Evolutionary conservation across 64 coral and sea anemone genomes (phyloP).

Genomic region (Pocillopora damicornis): DNA sequence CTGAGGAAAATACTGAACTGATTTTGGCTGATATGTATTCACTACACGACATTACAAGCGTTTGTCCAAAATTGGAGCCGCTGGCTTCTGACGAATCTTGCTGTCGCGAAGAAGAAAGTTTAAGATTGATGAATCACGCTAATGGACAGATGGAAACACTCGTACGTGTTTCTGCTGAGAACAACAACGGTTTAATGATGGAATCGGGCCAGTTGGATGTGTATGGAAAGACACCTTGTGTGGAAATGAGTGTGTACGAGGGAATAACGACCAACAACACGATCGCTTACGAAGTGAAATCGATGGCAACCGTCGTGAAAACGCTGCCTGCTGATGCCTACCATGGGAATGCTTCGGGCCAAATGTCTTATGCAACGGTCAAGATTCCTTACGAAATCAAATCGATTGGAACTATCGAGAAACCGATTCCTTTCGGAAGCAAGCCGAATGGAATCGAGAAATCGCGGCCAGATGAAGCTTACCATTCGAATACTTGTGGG

Average conservation of each 20-base stretch:
- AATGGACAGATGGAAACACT: background rate
- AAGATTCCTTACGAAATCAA: too few relatives aligned
- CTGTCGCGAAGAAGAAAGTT: background rate
- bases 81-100: background rate
- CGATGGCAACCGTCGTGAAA: background rate
- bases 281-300: background rate
- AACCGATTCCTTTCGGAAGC: too few relatives aligned
- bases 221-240: background rate
- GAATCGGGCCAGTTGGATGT: background rate
- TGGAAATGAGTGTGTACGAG: background rate
- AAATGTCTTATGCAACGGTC: too few relatives aligned
- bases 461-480: too few relatives aligned
- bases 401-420: background rate
- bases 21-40: background rate
- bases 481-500: too few relatives aligned
- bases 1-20: background rate
- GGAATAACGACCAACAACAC: background rate
- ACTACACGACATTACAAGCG: conserved; percentile 18
- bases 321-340: background rate
- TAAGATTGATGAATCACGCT: background rate
- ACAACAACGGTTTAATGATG: conserved; percentile 12
- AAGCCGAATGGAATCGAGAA: too few relatives aligned
- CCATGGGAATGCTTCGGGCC: background rate
- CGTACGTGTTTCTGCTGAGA: background rate
- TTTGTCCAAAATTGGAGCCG: conserved; percentile 21